Conservation (phyloP, 2,888 invertebrate genomes). For the Synergus japonicus region DNA sequence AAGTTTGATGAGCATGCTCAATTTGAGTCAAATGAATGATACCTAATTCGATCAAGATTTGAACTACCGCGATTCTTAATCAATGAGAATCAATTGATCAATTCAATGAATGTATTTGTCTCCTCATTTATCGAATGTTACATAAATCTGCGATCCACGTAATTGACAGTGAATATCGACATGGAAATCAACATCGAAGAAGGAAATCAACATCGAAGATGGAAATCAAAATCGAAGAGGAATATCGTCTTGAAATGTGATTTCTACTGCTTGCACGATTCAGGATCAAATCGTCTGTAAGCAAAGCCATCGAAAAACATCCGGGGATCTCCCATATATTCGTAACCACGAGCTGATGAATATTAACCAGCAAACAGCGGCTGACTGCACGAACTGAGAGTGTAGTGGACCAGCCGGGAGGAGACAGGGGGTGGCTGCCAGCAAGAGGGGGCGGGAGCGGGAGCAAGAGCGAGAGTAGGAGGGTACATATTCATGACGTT, state of each 20-base stretch:
- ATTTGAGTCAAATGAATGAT: no score
- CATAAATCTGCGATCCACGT: no score
- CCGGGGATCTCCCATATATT: slow-evolving; percentile 57
- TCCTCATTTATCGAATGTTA: no score
- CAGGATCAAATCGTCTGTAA: slow-evolving; percentile 70
- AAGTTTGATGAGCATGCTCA: no score
- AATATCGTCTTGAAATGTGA: slow-evolving; percentile 4
- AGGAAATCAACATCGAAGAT: no score
- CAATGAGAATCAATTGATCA: no score
- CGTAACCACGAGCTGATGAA: slow-evolving; percentile 71
- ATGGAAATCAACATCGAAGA: background rate
- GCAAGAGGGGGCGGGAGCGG: slow-evolving; percentile 28
- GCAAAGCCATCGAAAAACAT: slow-evolving; percentile 54
- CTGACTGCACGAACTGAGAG: slow-evolving; percentile 52
- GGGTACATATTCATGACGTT: slow-evolving; percentile 78
- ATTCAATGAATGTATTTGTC: no score
- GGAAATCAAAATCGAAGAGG: background rate
- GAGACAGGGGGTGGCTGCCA: background rate
- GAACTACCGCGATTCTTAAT: no score
- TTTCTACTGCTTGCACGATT: slow-evolving; percentile 44
- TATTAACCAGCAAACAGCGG: slow-evolving; percentile 76
- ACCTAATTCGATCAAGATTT: no score
- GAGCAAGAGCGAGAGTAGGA: slow-evolving; percentile 69
- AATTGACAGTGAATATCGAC: no score
- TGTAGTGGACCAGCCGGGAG: slow-evolving; percentile 46